Percentiles rank a stretch among this genome's conserved stretches.
Evolutionary conservation across 2,113 vertebrate genomes (phyloP).

Genomic region (Corythoichthys intestinalis): DNA sequence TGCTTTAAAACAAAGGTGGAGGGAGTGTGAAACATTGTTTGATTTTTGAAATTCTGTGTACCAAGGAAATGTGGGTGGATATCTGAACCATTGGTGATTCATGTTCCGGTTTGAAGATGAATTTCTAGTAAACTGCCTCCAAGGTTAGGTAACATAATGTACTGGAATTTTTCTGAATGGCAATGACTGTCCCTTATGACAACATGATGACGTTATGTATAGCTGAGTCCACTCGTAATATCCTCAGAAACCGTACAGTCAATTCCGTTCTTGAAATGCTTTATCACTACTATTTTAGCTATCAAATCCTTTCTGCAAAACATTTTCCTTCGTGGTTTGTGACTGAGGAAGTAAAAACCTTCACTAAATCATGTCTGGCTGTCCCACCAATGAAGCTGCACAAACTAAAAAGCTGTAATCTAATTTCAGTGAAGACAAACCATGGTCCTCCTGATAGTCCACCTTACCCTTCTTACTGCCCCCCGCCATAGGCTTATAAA

Average conservation of each 20-base stretch:
- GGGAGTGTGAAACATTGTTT: not conserved
- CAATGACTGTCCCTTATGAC: not conserved
- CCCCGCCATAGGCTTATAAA: slow-evolving; percentile 25
- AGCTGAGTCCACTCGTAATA: not conserved
- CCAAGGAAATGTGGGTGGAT: not conserved
- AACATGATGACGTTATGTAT: not conserved
- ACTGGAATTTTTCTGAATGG: not conserved
- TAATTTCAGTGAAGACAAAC: slow-evolving; percentile 69
- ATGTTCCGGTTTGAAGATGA: not conserved
- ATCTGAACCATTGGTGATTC: not conserved
- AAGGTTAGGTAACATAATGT: not conserved
- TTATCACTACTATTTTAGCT: not conserved
- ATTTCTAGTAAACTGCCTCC: not conserved
- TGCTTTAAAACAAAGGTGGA: not conserved
- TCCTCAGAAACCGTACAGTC: too few relatives aligned
- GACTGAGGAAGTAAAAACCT: slow-evolving; percentile 22
- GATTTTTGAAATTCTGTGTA: not conserved
- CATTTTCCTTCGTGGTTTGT: not conserved
- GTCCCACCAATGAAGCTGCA: slow-evolving; percentile 61
- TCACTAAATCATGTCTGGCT: slow-evolving; percentile 44
- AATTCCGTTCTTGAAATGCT: not conserved
- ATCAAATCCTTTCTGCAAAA: too few relatives aligned
- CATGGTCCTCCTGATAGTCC: slow-evolving; percentile 74
- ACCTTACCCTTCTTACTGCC: slow-evolving; percentile 14
- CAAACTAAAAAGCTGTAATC: slow-evolving; percentile 61